Conservation (phyloP, 2,888 invertebrate species). For the Cantharis rufa region DNA sequence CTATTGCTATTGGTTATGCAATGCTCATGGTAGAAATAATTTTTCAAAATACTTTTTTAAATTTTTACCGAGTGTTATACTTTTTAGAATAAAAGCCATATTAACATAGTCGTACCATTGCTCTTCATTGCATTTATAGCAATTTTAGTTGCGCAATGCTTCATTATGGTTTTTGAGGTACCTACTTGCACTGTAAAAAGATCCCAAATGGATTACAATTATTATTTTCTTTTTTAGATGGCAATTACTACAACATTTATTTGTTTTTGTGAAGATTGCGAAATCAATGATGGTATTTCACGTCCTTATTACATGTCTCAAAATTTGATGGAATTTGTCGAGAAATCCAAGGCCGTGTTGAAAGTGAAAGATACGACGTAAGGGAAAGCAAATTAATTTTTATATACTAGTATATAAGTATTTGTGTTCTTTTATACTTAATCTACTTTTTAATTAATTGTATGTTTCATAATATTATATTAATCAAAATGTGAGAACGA, state of each 20-base stretch:
- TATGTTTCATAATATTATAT: not conserved
- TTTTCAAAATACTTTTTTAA: not conserved
- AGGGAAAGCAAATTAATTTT: not conserved
- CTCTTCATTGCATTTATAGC: slow-evolving; percentile 53
- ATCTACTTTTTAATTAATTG: not conserved
- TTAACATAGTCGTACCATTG: not conserved
- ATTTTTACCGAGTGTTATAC: not conserved
- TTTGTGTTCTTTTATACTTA: not conserved
- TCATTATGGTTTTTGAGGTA: slow-evolving; percentile 76
- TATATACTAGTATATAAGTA: not conserved
- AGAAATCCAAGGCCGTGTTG: slow-evolving; percentile 60
- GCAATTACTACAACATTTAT: slow-evolving; percentile 70
- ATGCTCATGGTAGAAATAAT: slow-evolving; percentile 59
- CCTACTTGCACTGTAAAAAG: slow-evolving; percentile 17
- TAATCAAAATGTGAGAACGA: not conserved
- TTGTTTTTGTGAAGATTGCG: slow-evolving; percentile 72
- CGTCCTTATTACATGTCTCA: slow-evolving; percentile 69
- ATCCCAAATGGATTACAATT: not conserved
- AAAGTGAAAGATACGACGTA: not conserved
- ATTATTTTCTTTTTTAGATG: slow-evolving; percentile 58
- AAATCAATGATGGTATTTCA: slow-evolving; percentile 65
- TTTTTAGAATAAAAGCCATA: not conserved
- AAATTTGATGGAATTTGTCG: slow-evolving; percentile 68
- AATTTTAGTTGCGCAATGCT: slow-evolving; percentile 71
- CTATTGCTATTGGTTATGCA: slow-evolving; percentile 65